Evolutionary conservation across 2,113 vertebrate genomes (phyloP).

Genomic region (Phoxinus phoxinus): DNA sequence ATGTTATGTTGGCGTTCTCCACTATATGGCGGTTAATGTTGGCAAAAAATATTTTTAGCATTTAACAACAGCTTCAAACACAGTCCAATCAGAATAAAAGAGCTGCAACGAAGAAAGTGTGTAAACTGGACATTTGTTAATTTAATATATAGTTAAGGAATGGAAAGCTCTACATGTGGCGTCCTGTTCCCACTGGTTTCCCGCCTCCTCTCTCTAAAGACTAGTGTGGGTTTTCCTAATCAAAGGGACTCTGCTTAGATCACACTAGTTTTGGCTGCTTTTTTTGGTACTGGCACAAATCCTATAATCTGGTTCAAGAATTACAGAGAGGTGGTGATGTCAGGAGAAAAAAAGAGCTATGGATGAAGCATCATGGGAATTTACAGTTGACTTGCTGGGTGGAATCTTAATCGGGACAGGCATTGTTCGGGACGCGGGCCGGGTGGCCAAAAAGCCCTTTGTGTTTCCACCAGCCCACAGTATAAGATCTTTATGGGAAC

Average conservation of each 20-base stretch:
- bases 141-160: not conserved
- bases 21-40: not conserved
- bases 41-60: not conserved
- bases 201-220: not conserved
- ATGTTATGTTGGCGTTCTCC: no score
- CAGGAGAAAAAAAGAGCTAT: conserved; percentile 72
- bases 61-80: not conserved
- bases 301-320: conserved; percentile 75
- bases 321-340: conserved; percentile 75
- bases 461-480: not conserved
- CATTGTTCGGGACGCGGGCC: conserved; percentile 66
- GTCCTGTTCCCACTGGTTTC: not conserved
- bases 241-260: conserved; percentile 19
- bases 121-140: not conserved
- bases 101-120: not conserved
- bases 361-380: conserved; percentile 74
- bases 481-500: conserved; percentile 5
- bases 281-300: conserved; percentile 71
- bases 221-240: conserved; percentile 16
- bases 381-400: conserved; percentile 76
- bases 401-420: conserved; percentile 75
- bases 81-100: not conserved
- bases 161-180: not conserved
- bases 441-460: conserved; percentile 3
- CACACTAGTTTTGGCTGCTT: conserved; percentile 52